phyloP scores from a whole-genome alignment of 2,797 vertebrate species.

The Leptatherina wallacei region DNA sequence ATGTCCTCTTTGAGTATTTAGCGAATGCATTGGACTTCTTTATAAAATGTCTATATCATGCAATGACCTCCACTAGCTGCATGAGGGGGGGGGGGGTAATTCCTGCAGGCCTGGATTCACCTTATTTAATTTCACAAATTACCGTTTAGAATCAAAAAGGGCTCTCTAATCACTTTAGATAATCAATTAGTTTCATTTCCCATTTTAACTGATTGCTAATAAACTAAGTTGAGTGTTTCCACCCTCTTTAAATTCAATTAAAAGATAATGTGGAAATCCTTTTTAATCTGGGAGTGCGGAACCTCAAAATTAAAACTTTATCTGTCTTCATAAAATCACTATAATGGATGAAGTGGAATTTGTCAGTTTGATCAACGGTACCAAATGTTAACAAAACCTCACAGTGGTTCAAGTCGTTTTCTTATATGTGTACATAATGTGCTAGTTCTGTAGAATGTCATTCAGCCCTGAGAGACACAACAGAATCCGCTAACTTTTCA shows the following conservation, averaged over 20 bases:
- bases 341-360: background rate
- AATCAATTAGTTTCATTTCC: constrained; percentile 16
- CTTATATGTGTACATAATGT: background rate
- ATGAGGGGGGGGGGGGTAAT: background rate
- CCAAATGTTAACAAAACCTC: background rate
- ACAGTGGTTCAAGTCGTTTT: background rate
- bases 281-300: constrained; percentile 1
- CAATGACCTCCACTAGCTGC: background rate
- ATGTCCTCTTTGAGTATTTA: background rate
- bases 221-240: background rate
- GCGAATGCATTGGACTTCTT: background rate
- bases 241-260: background rate
- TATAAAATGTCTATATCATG: background rate
- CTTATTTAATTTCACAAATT: constrained; percentile 5
- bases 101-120: constrained; percentile 6
- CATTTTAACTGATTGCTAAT: constrained; percentile 17
- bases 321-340: background rate
- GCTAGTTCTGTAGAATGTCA: background rate
- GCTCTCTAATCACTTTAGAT: constrained; percentile 11
- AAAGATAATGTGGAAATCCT: constrained; percentile 5
- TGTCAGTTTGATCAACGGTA: background rate
- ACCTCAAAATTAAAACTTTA: constrained; percentile 4
- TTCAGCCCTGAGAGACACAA: background rate
- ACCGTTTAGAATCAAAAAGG: background rate
- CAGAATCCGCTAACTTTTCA: background rate